phyloP scores from a whole-genome alignment of 2,797 vertebrate species.

The Zonotrichia albicollis region DNA sequence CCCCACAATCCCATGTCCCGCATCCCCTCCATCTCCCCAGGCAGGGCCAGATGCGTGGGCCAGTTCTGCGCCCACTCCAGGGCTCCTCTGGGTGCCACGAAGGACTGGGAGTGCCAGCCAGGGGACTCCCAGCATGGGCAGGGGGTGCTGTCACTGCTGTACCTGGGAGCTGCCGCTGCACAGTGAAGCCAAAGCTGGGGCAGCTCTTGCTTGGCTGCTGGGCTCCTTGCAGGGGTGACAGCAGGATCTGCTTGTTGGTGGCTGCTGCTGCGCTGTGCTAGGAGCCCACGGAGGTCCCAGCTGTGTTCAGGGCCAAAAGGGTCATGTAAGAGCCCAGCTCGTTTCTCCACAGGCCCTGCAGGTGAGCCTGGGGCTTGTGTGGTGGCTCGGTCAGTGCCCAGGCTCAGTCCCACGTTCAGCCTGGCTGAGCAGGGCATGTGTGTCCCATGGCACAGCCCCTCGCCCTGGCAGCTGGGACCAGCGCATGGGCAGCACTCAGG shows the following conservation, averaged over 20 bases:
- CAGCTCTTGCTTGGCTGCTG: neutral
- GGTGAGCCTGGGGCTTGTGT: neutral
- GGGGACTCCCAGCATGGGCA: rapidly evolving
- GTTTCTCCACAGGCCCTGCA: neutral
- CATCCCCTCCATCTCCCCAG: too few species aligned
- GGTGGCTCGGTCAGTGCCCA: rapidly evolving
- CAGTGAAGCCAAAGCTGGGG: neutral
- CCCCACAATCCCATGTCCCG: too few species aligned
- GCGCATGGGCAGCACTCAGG: rapidly evolving
- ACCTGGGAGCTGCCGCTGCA: neutral
- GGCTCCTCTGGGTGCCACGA: neutral
- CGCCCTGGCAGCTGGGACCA: rapidly evolving
- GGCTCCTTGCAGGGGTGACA: neutral
- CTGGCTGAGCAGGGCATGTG: neutral
- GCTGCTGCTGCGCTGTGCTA: neutral
- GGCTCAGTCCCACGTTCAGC: neutral
- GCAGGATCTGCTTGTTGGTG: neutral
- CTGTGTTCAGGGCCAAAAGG: rapidly evolving
- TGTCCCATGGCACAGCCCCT: neutral
- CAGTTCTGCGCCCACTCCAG: neutral
- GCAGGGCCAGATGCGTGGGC: neutral
- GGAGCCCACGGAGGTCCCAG: neutral
- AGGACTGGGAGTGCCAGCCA: rapidly evolving
- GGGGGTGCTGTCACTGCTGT: rapidly evolving
- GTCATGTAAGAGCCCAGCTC: neutral